Evolutionary conservation across 37 sponge, comb jelly and placozoan genomes (phyloP).

Genomic region (Sycon ciliatum): DNA sequence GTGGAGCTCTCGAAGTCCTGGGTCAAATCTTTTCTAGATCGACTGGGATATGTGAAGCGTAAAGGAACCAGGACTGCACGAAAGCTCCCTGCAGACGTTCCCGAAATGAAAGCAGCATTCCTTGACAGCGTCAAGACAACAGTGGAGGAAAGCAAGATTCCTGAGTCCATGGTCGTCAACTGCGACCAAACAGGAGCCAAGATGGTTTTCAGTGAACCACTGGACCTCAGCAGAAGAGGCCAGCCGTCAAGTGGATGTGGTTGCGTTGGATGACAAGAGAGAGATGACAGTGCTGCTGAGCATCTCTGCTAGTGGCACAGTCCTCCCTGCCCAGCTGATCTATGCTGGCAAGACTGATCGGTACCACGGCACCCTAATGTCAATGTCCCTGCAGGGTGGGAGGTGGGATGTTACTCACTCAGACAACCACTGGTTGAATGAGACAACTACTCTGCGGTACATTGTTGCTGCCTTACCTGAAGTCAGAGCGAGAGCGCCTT

Average conservation of each 20-base stretch:
- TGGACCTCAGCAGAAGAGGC: too few species aligned
- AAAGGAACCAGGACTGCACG: background rate
- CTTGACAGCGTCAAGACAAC: too few species aligned
- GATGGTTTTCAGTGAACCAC: too few species aligned
- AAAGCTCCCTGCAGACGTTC: background rate
- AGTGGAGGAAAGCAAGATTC: too few species aligned
- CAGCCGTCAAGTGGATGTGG: too few species aligned
- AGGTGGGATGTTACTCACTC: conserved; percentile 30
- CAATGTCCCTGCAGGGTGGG: conserved; percentile 18
- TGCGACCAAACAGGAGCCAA: too few species aligned
- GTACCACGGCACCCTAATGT: conserved; percentile 32
- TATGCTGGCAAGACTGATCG: conserved; percentile 14
- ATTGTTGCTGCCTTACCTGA: conserved; percentile 18
- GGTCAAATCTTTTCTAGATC: background rate
- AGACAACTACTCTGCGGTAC: conserved; percentile 22
- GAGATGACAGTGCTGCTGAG: too few species aligned
- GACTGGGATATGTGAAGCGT: background rate
- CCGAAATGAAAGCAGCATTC: background rate
- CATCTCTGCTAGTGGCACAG: too few species aligned
- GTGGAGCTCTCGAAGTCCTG: background rate
- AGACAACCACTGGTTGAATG: conserved; percentile 38
- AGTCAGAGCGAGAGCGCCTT: conserved; percentile 1
- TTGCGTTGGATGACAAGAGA: too few species aligned
- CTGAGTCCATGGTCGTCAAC: too few species aligned
- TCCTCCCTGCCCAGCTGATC: conserved; percentile 10